Base-by-base conservation (phyloP, 2,888 invertebrate species). In the Bibio marci region DNA sequence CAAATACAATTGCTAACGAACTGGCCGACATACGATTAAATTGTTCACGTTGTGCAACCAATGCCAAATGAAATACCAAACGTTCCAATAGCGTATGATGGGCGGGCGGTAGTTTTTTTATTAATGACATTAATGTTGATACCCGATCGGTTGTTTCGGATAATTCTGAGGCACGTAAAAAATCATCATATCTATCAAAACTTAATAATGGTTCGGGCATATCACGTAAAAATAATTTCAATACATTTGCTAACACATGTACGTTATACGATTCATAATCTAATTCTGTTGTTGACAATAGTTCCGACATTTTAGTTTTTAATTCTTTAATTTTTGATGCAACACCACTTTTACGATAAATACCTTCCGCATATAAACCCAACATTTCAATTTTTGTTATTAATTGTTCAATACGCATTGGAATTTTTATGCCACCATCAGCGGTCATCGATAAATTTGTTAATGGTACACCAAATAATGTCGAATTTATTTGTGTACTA, bases 111-210 rank as follows among this genome's bases (percentile, higher is more conserved):
- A 94, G 66, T 61, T 90, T 86, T 54, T 86, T 86, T 48, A 92
- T 65, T 51, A 90, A 81, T 34, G 82, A 77, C 57, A 86, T 86
- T 46, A 91, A 67, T 27, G 86, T 86, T 30, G 81, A 78, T 10
- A 88, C 75, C 45, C 86, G 68, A 57, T 91, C 91, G 64, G 66
- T 76, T 15, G 74, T 73, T 58, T 88, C 85, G 11, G 78, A 73
- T 47, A 90, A 71, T 60, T 85, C 83, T 4, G 90, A 79, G 32
- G 88, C 88, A 46, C 86, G 76, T 44, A 94, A 72, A 61, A 92
- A 90, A 63, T 92, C 91, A 61, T 92, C 91, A 59, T 92, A 94
- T 45, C 86, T 78, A 57, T 91, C 91, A 64, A 81, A 91, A 38
- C 91, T 90, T 47, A 94, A 69, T 48, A 94, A 65, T 15, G 92